These are phyloP conservation scores for Battus philenor DNA, from an alignment of 1,140 invertebrate species.

Conservation along the genomic window DNA sequence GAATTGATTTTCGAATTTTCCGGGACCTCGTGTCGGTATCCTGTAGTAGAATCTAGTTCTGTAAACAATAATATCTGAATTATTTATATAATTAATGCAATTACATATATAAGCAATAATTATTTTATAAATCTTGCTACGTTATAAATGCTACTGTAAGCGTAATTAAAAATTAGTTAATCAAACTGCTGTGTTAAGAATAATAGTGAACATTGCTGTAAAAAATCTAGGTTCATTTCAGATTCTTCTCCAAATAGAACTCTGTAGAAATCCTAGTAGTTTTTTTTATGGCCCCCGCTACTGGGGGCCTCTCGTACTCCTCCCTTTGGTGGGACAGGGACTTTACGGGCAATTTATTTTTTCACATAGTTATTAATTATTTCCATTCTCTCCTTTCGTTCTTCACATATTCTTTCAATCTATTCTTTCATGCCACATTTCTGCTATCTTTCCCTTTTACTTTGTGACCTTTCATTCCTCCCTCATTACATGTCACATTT, in stretches of 20 bases:
- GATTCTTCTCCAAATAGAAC: neutral
- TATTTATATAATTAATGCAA: neutral
- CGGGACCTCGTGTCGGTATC: slow-evolving; percentile 46
- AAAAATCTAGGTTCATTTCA: neutral
- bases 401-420: too few relatives aligned
- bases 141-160: neutral
- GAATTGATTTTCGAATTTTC: slow-evolving; percentile 60
- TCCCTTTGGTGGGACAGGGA: too few relatives aligned
- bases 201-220: neutral
- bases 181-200: neutral
- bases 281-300: too few relatives aligned
- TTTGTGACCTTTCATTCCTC: too few relatives aligned
- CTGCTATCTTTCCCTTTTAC: too few relatives aligned
- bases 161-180: neutral
- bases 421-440: too few relatives aligned
- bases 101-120: slow-evolving; percentile 1
- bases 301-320: too few relatives aligned
- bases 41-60: slow-evolving; percentile 56
- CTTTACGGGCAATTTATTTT: too few relatives aligned
- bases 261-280: too few relatives aligned
- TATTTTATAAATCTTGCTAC: neutral
- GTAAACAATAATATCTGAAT: slow-evolving; percentile 11
- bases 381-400: too few relatives aligned
- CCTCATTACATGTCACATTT: too few relatives aligned
- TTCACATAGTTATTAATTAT: too few relatives aligned